Evolutionary conservation across 2,113 vertebrate genomes (phyloP).

Genomic region (Trogon surrucura): DNA sequence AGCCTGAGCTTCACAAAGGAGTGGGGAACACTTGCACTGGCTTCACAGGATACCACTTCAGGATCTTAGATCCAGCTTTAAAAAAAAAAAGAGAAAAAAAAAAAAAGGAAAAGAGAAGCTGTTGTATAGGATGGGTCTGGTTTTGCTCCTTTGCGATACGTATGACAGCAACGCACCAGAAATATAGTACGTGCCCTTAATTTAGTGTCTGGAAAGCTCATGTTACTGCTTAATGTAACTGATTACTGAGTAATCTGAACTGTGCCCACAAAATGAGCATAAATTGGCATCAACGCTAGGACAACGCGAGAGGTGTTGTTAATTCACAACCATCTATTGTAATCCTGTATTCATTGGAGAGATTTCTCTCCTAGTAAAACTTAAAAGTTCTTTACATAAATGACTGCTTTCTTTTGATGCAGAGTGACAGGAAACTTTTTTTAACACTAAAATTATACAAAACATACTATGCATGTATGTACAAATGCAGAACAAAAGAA

Average conservation of each 20-base stretch:
- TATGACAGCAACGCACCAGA: conserved; percentile 18
- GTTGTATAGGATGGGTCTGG: not conserved
- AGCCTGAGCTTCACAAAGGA: not conserved
- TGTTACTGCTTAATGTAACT: conserved; percentile 63
- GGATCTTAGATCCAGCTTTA: not conserved
- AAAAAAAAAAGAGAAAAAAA: not conserved
- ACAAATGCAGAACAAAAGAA: not conserved
- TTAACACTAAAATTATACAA: not conserved
- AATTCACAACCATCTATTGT: conserved; percentile 23
- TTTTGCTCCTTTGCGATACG: not conserved
- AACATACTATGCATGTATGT: not conserved
- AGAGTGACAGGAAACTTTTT: not conserved
- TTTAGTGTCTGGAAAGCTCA: conserved; percentile 54
- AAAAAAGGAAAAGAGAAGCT: not conserved
- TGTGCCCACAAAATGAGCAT: conserved; percentile 52
- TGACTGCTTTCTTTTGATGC: not conserved
- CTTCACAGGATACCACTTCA: not conserved
- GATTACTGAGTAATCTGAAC: conserved; percentile 61
- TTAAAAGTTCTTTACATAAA: conserved; percentile 21
- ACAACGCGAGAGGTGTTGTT: conserved; percentile 17
- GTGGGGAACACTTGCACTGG: not conserved
- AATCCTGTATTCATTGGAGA: not conserved
- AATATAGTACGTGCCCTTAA: conserved; percentile 49
- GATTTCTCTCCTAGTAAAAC: conserved; percentile 12
- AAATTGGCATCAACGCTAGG: conserved; percentile 35